These are phyloP conservation scores for Suillia variegata DNA, from an alignment of 2,888 invertebrate species.

Conservation along the genomic window DNA sequence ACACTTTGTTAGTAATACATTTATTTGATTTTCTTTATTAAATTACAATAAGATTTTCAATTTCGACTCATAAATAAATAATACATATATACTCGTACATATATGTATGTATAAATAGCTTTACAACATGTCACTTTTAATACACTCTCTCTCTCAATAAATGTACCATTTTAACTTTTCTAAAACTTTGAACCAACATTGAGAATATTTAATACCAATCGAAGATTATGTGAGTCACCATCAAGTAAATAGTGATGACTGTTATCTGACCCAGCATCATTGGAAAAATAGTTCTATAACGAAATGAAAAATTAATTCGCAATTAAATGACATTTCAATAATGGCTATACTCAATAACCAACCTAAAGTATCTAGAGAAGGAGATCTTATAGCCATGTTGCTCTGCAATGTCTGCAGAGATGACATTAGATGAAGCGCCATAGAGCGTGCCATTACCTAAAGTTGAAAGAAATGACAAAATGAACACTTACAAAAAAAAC, in stretches of 20 bases:
- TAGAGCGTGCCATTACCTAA: slow-evolving; percentile 88
- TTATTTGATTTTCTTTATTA: too few relatives aligned
- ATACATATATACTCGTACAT: too few relatives aligned
- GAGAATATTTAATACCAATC: slow-evolving; percentile 54
- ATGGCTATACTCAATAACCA: slow-evolving; percentile 44
- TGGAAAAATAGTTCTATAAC: slow-evolving; percentile 78
- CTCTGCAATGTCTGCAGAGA: slow-evolving; percentile 89
- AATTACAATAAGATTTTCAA: too few relatives aligned
- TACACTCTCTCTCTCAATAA: too few relatives aligned
- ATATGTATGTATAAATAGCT: too few relatives aligned
- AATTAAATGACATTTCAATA: slow-evolving; percentile 29
- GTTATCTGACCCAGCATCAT: slow-evolving; percentile 76
- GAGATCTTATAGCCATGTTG: slow-evolving; percentile 88
- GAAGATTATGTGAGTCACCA: slow-evolving; percentile 72
- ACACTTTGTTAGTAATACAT: too few relatives aligned
- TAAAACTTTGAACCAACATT: too few relatives aligned
- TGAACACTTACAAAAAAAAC: neutral
- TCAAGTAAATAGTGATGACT: slow-evolving; percentile 71
- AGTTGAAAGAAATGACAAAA: neutral
- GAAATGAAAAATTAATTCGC: neutral
- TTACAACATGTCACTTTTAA: too few relatives aligned
- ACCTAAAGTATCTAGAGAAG: slow-evolving; percentile 83
- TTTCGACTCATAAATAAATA: too few relatives aligned
- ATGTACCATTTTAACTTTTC: too few relatives aligned
- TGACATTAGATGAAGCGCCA: slow-evolving; percentile 89